These are phyloP conservation scores for Dusona sp. DNA, from an alignment of 2,888 invertebrate genomes.

Conservation along the genomic window DNA sequence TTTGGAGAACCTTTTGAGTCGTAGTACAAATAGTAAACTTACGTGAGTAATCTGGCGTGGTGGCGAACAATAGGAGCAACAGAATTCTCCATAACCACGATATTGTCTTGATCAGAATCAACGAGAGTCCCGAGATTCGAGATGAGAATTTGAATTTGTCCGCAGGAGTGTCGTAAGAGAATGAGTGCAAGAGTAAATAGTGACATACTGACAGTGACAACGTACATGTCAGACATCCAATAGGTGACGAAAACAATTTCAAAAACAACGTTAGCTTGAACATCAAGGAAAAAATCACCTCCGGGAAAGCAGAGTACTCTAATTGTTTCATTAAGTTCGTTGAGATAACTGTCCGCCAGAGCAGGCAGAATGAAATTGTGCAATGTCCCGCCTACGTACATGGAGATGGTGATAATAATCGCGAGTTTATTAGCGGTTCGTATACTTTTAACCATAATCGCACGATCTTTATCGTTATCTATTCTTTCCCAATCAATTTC, in stretches of 20 bases:
- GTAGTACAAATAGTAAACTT: constrained; percentile 31
- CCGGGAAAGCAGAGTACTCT: constrained; percentile 58
- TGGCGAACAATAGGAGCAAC: constrained; percentile 59
- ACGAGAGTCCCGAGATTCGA: constrained; percentile 42
- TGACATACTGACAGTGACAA: constrained; percentile 67
- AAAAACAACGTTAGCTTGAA: no score
- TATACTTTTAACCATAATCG: no score
- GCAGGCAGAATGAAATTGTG: constrained; percentile 72
- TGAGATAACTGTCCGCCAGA: no score
- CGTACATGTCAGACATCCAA: constrained; percentile 67
- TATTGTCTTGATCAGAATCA: neutral
- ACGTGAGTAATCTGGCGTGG: constrained; percentile 72
- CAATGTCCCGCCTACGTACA: constrained; percentile 71
- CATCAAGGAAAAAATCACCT: constrained; percentile 51
- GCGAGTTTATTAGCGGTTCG: constrained; percentile 67
- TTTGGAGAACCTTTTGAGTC: neutral
- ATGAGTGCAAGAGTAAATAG: no score
- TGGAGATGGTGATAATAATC: constrained; percentile 66
- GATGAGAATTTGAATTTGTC: constrained; percentile 55
- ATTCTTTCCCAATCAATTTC: constrained; percentile 66
- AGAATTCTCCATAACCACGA: constrained; percentile 38
- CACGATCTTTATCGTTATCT: no score
- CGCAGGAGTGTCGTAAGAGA: no score
- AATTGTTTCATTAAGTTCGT: no score
- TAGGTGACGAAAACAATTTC: constrained; percentile 72